A percentile compares a stretch with the other conserved stretches of the same genome.
These are phyloP conservation scores for Leuciscus waleckii DNA, from an alignment of 2,797 vertebrate genomes.

Conservation along the genomic window DNA sequence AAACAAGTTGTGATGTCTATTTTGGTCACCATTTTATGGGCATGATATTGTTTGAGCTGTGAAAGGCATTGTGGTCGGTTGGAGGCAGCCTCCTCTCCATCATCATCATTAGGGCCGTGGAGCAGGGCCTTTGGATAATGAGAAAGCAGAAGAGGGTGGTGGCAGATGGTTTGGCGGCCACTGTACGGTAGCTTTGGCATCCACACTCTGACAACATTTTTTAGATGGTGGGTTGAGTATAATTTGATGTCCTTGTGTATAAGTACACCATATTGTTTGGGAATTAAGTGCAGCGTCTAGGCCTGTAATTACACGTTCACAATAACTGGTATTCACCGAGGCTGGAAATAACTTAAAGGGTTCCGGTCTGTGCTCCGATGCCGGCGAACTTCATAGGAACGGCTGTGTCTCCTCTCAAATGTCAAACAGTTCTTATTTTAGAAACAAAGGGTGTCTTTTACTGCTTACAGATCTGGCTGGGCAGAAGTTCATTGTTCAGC, in stretches of 20 bases:
- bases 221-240: constrained; percentile 67
- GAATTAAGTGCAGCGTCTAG: constrained; percentile 82
- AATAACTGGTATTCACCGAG: constrained; percentile 79
- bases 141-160: constrained; percentile 62
- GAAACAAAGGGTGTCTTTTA: constrained; percentile 74
- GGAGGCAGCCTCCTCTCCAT: constrained; percentile 55
- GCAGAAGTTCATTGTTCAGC: constrained; percentile 72
- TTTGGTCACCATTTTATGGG: constrained; percentile 40
- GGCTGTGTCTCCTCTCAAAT: constrained; percentile 77
- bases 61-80: constrained; percentile 60
- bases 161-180: constrained; percentile 64
- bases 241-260: constrained; percentile 79
- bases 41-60: constrained; percentile 57
- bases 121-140: constrained; percentile 57
- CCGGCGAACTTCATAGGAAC: constrained; percentile 70
- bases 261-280: constrained; percentile 85
- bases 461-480: constrained; percentile 73
- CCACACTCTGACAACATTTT: constrained; percentile 53
- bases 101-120: constrained; percentile 55
- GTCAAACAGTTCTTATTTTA: constrained; percentile 75
- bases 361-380: constrained; percentile 75
- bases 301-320: constrained; percentile 83
- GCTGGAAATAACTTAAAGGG: constrained; percentile 80
- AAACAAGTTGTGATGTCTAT: constrained; percentile 49
- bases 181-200: constrained; percentile 60